Evolutionary conservation across 2,888 invertebrate species (phyloP), one percentile per base, ranked within the genome.

Genomic region (Scrobipalpa atriplicella): DNA sequence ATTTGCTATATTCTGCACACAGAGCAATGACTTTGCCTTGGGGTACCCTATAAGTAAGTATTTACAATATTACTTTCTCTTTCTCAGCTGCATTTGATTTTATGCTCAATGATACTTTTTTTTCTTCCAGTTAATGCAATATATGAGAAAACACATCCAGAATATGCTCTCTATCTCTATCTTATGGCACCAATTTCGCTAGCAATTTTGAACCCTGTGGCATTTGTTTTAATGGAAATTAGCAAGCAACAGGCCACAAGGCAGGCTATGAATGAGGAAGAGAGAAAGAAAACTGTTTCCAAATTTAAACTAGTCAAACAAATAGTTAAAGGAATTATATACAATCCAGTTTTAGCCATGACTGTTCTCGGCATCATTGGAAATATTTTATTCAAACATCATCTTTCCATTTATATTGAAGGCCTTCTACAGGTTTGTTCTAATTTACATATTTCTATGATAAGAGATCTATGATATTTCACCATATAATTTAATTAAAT

Each of bases 21-120:
- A 99, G 84, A 98, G 98, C 83, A 99, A 99, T 93, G 99, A 99
- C 88, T 99, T 99, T 92, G 99, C 99, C 19, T 95, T 99, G 75
- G 99, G 99, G 70, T 98, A 96, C 90, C 99, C 99, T 7, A 98
- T 99, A 75, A 96, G 98, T 97, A 93, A 95, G 92, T 89, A 73
- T 68, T 13, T 29, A 7, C 8, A 21, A 51, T 51, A 3, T 10
- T 18, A 8, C 1, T 21, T 21, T 54, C 18, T 54, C 3, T 19
- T 54, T 21, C 8, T 54, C 2, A 8, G 10, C 9, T 19, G 10
- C 6, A 9, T 29, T 13, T 56, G 10, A 29, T 11, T 5, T 1
- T 2, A 19, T 11, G 6, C 3, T 19, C 1, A 52, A 18, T 10
- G 3, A 54, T 13, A 21, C 9, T 54, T 21, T 29, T 21, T 29